Evolutionary conservation across 2,113 vertebrate species (phyloP).

Genomic region (Hemiscyllium ocellatum): DNA sequence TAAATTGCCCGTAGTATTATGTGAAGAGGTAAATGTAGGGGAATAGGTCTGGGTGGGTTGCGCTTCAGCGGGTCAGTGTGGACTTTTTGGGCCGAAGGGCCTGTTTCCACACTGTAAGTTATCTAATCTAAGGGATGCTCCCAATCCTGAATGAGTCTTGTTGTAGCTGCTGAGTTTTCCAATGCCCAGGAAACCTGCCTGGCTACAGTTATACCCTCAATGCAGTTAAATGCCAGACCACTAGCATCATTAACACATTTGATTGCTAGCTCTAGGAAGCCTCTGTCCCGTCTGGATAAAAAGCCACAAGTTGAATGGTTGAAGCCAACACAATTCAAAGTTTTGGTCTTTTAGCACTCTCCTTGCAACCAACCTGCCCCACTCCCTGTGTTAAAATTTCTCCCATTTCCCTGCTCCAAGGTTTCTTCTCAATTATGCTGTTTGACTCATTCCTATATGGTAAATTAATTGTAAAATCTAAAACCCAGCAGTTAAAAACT

Average conservation of each 20-base stretch:
- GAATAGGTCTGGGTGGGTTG: no score
- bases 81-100: no score
- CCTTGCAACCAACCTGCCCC: not conserved
- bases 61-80: no score
- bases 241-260: not conserved
- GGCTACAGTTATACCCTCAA: not conserved
- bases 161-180: not conserved
- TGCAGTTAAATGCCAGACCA: not conserved
- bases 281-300: not conserved
- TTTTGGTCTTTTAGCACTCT: not conserved
- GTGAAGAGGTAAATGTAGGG: no score
- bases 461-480: slow-evolving; percentile 29
- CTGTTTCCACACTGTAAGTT: no score
- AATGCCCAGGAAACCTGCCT: not conserved
- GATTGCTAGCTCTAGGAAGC: not conserved
- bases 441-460: not conserved
- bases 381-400: not conserved
- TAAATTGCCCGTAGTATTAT: no score
- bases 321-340: not conserved
- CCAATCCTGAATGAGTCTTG: not conserved
- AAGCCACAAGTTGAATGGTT: not conserved
- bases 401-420: not conserved
- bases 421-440: slow-evolving; percentile 9
- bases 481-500: not conserved
- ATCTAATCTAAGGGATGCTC: not conserved